Evolutionary conservation across 2,888 invertebrate genomes (phyloP).

Genomic region (Epinotia nisella): DNA sequence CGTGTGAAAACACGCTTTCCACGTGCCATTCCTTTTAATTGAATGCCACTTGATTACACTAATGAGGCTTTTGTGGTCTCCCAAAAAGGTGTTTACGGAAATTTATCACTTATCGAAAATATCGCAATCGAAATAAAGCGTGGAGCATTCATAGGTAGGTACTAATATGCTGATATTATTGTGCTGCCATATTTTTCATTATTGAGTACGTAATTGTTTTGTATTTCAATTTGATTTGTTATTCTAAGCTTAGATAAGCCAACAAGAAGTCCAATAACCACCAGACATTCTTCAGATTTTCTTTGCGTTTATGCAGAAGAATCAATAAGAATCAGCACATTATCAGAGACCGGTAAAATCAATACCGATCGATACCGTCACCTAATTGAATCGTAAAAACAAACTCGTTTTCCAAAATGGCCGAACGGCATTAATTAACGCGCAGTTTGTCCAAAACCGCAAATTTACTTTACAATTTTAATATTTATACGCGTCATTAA

Average conservation of each 20-base stretch:
- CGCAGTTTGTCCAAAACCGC: constrained; percentile 20
- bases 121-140: not conserved
- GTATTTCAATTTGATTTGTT: not conserved
- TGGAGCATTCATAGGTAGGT: not conserved
- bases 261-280: not conserved
- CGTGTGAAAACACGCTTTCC: constrained; percentile 69
- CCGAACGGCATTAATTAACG: constrained; percentile 27
- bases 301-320: not conserved
- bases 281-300: not conserved
- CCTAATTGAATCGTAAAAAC: constrained; percentile 12
- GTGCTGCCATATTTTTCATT: not conserved
- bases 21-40: constrained; percentile 52
- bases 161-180: not conserved
- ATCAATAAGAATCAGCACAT: not conserved
- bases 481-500: constrained; percentile 38
- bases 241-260: not conserved
- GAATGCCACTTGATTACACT: constrained; percentile 15
- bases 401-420: constrained; percentile 22
- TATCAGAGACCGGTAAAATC: constrained; percentile 8
- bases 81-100: not conserved
- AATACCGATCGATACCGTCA: constrained; percentile 7
- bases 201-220: not conserved
- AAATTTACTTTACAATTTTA: constrained; percentile 38
- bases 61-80: constrained; percentile 26
- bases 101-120: constrained; percentile 12